Percentiles rank a stretch among this genome's conserved stretches.
Conservation (phyloP, 2,113 vertebrate genomes). For the Hystrix brachyura region DNA sequence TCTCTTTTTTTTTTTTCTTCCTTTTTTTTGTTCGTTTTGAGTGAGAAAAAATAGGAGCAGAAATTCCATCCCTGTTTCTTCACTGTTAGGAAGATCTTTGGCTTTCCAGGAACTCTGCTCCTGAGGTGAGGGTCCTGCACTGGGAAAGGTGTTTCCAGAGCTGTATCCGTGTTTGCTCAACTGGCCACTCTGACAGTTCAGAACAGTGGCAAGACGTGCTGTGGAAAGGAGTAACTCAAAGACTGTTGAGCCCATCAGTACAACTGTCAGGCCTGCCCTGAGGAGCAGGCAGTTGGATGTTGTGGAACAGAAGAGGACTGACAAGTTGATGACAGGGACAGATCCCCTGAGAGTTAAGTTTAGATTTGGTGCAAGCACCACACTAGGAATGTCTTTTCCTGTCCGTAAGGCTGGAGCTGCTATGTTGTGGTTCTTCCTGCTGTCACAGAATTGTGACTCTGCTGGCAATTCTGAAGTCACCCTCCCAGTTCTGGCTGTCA, state of each 20-base stretch:
- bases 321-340: not conserved
- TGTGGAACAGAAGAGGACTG: not conserved
- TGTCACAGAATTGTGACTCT: not conserved
- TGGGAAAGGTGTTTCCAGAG: not conserved
- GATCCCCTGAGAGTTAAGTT: not conserved
- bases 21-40: not conserved
- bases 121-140: not conserved
- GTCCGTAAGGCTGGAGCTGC: not conserved
- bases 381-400: not conserved
- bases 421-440: not conserved
- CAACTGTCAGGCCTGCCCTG: not conserved
- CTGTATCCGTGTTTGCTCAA: not conserved
- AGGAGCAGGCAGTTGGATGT: not conserved
- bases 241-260: not conserved
- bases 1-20: no score
- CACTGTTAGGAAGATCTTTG: slow-evolving; percentile 26
- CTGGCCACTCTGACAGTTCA: not conserved
- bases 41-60: not conserved
- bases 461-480: not conserved
- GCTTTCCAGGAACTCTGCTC: not conserved
- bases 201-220: not conserved
- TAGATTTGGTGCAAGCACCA: not conserved
- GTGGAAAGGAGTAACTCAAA: not conserved
- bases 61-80: not conserved
- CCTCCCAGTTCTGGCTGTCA: not conserved